Evolutionary conservation across 1,140 invertebrate species (phyloP).

Genomic region (Pissodes strobi): DNA sequence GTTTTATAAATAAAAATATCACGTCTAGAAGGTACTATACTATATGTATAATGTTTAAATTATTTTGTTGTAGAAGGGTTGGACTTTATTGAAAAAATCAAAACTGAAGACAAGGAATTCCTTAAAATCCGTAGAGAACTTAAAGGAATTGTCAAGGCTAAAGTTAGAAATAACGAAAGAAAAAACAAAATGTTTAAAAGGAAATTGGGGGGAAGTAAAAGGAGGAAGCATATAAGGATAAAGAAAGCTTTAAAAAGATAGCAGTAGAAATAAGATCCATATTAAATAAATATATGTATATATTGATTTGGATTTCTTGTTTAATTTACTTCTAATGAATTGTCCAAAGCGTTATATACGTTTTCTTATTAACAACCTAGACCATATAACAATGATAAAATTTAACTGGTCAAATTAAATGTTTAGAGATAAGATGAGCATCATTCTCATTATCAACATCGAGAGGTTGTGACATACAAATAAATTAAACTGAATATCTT

Average conservation of each 20-base stretch:
- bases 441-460: too few species aligned
- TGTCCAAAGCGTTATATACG: too few species aligned
- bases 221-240: slow-evolving; percentile 42
- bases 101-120: slow-evolving; percentile 50
- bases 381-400: too few species aligned
- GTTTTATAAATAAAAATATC: not conserved
- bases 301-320: too few species aligned
- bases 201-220: slow-evolving; percentile 47
- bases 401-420: too few species aligned
- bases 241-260: slow-evolving; percentile 46
- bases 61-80: slow-evolving; percentile 61
- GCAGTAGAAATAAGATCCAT: too few species aligned
- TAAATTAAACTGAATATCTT: too few species aligned
- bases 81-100: slow-evolving; percentile 60
- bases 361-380: too few species aligned
- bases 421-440: too few species aligned
- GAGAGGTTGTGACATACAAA: too few species aligned
- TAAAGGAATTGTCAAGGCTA: slow-evolving; percentile 64
- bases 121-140: slow-evolving; percentile 58
- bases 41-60: slow-evolving; percentile 33
- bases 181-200: slow-evolving; percentile 58
- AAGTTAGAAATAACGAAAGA: slow-evolving; percentile 63
- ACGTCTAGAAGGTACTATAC: not conserved
- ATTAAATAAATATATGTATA: too few species aligned
- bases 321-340: too few species aligned